Evolutionary conservation across 2,797 vertebrate species (phyloP).

Genomic region (Thalassophryne amazonica): DNA sequence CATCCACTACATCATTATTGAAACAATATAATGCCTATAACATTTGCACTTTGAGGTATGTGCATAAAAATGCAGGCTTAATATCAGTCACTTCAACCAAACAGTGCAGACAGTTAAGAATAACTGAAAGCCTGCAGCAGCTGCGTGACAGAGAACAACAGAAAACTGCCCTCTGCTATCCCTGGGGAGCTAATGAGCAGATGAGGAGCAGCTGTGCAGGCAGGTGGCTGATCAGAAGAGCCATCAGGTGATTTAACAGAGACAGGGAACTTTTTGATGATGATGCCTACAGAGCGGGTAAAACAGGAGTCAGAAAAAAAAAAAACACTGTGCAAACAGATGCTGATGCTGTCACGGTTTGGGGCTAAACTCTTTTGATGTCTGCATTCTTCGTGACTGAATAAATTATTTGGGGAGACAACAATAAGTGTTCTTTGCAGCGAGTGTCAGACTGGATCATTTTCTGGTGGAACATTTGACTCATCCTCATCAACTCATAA

Average conservation of each 20-base stretch:
- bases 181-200: slow-evolving; percentile 42
- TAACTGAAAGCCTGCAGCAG: not conserved
- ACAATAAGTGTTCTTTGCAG: too few relatives aligned
- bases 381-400: too few relatives aligned
- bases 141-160: slow-evolving; percentile 3
- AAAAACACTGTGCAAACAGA: not conserved
- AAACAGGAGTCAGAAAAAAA: slow-evolving; percentile 21
- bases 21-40: too few relatives aligned
- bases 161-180: slow-evolving; percentile 24
- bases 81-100: slow-evolving; percentile 8
- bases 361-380: not conserved
- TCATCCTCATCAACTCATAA: too few relatives aligned
- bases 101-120: not conserved
- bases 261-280: slow-evolving; percentile 20
- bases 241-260: slow-evolving; percentile 40
- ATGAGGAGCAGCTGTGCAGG: slow-evolving; percentile 55
- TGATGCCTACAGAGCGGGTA: slow-evolving; percentile 16
- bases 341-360: not conserved
- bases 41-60: too few relatives aligned
- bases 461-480: too few relatives aligned
- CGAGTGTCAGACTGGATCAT: too few relatives aligned
- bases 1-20: too few relatives aligned
- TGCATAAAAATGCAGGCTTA: too few relatives aligned
- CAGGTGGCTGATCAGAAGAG: slow-evolving; percentile 56
- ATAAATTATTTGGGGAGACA: too few relatives aligned